Conservation (phyloP, 2,888 invertebrate species). For the Tenthredo amoena region DNA sequence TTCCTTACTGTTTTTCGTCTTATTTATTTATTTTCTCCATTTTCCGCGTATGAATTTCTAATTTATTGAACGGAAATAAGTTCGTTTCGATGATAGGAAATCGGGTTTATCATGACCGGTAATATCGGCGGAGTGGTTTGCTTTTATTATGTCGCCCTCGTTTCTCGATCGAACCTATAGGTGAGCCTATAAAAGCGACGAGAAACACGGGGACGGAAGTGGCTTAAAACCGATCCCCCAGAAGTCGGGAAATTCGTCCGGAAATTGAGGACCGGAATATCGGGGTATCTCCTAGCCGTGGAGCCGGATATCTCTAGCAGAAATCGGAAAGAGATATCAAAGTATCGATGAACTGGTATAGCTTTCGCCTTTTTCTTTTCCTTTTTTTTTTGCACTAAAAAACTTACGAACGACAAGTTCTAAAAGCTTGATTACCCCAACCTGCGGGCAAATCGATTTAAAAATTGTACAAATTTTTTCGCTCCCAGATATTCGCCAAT, state of each 20-base stretch:
- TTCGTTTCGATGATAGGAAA: neutral
- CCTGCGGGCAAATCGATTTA: neutral
- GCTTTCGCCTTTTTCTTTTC: neutral
- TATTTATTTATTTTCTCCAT: neutral
- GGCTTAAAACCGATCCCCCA: slow-evolving; percentile 30
- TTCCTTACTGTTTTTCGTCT: neutral
- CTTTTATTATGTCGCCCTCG: neutral
- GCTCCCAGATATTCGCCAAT: neutral
- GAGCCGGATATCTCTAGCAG: slow-evolving; percentile 19
- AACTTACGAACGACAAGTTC: neutral
- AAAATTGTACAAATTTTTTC: neutral
- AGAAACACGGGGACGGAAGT: slow-evolving; percentile 33
- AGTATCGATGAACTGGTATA: neutral
- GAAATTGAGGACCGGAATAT: slow-evolving; percentile 42
- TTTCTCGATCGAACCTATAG: neutral
- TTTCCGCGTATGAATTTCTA: neutral
- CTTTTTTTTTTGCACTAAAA: neutral
- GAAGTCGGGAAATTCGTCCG: slow-evolving; percentile 36
- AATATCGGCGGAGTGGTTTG: neutral
- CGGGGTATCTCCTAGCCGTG: neutral
- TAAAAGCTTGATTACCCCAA: neutral
- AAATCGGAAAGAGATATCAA: slow-evolving; percentile 37
- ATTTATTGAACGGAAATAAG: slow-evolving; percentile 28
- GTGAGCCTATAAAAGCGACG: neutral
- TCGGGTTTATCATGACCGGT: slow-evolving; percentile 31